A percentile compares a stretch with the other conserved stretches of the same genome.
These are phyloP conservation scores for Drosophila mimetica DNA, from an alignment of 2,888 invertebrate species.

Conservation along the genomic window DNA sequence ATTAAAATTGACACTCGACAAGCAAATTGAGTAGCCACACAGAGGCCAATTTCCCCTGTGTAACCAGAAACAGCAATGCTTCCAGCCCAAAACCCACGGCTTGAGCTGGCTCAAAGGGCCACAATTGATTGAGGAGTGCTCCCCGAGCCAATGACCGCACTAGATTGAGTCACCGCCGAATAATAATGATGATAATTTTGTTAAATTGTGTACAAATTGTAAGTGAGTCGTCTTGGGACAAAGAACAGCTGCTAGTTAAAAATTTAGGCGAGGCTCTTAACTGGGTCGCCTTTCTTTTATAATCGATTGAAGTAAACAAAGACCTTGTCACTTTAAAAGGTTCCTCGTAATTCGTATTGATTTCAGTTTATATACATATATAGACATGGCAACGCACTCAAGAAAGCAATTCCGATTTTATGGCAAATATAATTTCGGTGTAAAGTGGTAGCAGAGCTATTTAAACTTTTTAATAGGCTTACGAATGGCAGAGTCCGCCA, in stretches of 20 bases:
- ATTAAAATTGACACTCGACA: constrained; percentile 38
- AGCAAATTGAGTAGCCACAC: constrained; percentile 37
- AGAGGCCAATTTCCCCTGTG: constrained; percentile 4
- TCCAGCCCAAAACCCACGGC: constrained; percentile 10
- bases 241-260: constrained; percentile 31
- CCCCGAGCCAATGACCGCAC: constrained; percentile 41
- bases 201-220: constrained; percentile 13
- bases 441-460: not conserved
- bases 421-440: not conserved
- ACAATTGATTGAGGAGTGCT: constrained; percentile 17
- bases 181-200: constrained; percentile 14
- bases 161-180: constrained; percentile 27
- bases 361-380: constrained; percentile 10
- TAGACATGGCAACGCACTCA: not conserved
- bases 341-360: constrained; percentile 8
- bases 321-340: constrained; percentile 21
- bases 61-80: constrained; percentile 47
- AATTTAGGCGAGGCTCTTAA: constrained; percentile 11
- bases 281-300: constrained; percentile 31
- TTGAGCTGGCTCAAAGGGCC: constrained; percentile 5
- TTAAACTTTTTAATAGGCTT: not conserved
- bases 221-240: constrained; percentile 23
- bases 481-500: not conserved
- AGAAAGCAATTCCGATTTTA: constrained; percentile 4
- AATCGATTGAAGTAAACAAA: constrained; percentile 43